A percentile compares a stretch with the other conserved stretches of the same genome.
These are phyloP conservation scores for Apamea crenata DNA, from an alignment of 2,888 invertebrate genomes.

Conservation along the genomic window DNA sequence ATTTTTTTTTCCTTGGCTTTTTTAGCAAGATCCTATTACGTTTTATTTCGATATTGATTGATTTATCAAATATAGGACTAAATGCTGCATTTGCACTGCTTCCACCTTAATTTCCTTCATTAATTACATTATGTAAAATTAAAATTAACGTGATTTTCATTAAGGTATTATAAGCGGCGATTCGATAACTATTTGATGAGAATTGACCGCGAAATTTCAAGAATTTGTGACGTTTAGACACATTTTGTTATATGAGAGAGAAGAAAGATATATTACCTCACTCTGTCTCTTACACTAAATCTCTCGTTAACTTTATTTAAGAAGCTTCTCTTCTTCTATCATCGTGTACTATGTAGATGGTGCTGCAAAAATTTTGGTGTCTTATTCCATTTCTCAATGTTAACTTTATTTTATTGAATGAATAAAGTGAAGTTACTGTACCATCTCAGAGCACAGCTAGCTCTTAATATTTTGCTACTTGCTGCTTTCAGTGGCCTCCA, in stretches of 20 bases:
- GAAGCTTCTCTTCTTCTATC: too few species aligned
- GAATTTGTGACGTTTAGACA: too few species aligned
- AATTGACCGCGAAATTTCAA: too few species aligned
- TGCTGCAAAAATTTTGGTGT: background rate
- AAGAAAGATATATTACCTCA: too few species aligned
- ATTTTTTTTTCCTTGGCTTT: background rate
- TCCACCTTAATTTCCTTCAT: background rate
- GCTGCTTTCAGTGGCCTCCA: background rate
- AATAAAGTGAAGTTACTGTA: background rate
- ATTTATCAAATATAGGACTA: background rate
- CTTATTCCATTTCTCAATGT: background rate
- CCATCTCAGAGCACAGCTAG: background rate
- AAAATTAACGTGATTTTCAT: too few species aligned
- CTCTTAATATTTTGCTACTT: background rate
- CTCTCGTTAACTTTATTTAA: too few species aligned
- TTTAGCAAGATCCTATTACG: background rate
- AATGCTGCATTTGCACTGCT: background rate
- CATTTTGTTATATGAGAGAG: too few species aligned
- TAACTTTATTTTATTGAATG: too few species aligned
- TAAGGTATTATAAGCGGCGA: too few species aligned
- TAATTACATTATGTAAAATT: background rate
- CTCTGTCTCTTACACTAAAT: too few species aligned
- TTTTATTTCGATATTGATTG: background rate
- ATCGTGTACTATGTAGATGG: too few species aligned
- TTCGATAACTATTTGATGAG: too few species aligned